Evolutionary conservation across 1,140 invertebrate species (phyloP).

Genomic region (Caenorhabditis latens): DNA sequence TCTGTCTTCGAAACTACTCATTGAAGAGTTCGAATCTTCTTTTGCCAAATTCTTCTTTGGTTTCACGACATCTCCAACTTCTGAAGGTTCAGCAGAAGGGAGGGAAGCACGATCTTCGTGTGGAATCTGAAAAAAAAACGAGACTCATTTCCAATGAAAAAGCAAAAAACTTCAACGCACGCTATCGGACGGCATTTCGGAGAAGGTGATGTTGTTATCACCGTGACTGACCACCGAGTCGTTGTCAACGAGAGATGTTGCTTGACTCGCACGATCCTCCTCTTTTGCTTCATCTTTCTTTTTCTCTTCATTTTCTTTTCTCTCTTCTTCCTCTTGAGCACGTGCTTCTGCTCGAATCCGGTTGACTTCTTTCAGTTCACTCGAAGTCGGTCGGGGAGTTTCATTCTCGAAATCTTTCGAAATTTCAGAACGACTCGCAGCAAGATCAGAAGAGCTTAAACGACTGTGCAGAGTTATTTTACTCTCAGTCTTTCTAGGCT

Average conservation of each 20-base stretch:
- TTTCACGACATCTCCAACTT: conserved; percentile 9
- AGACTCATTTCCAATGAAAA: not conserved
- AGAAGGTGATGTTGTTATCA: conserved; percentile 31
- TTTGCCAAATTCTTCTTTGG: conserved; percentile 9
- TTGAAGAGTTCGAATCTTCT: conserved; percentile 20
- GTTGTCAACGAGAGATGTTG: not conserved
- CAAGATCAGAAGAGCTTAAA: conserved; percentile 20
- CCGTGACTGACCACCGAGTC: conserved; percentile 23
- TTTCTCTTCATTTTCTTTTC: conserved; percentile 1
- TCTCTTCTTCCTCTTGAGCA: conserved; percentile 4
- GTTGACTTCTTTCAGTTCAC: conserved; percentile 31
- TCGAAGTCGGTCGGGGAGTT: conserved; percentile 21
- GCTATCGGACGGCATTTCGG: conserved; percentile 43
- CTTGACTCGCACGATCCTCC: conserved; percentile 31
- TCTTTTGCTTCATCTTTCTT: conserved; percentile 31
- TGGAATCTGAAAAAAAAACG: conserved; percentile 34
- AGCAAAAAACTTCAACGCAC: not conserved
- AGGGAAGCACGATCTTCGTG: conserved; percentile 36
- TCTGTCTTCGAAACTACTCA: conserved; percentile 29
- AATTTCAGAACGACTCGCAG: conserved; percentile 18
- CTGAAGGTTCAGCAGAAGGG: conserved; percentile 13
- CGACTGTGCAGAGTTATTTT: conserved; percentile 36
- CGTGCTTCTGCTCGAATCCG: conserved; percentile 27
- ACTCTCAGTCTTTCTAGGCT: conserved; percentile 27
- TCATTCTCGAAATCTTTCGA: conserved; percentile 13